Conservation (phyloP, 2,797 vertebrate species). For the Poeciliopsis infans region DNA sequence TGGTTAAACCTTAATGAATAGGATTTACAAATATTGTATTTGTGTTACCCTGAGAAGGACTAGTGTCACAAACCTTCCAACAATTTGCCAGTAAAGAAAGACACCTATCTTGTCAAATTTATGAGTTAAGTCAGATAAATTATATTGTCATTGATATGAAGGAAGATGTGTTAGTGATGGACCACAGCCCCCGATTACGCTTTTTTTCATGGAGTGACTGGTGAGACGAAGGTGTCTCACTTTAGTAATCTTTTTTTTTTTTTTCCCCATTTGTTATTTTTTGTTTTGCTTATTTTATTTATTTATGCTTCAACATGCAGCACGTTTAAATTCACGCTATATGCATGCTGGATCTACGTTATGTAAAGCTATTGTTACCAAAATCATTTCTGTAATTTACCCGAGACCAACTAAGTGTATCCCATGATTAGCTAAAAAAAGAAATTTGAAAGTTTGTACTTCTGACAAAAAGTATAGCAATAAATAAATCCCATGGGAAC, state of each 20-base stretch:
- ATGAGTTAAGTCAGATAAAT: neutral
- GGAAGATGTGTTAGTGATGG: neutral
- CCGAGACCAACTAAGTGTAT: neutral
- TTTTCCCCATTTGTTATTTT: neutral
- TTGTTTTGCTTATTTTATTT: neutral
- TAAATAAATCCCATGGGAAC: neutral
- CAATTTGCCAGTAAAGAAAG: no score
- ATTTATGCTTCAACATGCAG: neutral
- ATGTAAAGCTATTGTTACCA: neutral
- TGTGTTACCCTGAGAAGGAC: neutral
- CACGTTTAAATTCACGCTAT: neutral
- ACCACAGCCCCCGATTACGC: no score
- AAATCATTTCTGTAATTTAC: neutral
- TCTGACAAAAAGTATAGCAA: neutral
- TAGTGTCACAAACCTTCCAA: neutral
- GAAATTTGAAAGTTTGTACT: neutral
- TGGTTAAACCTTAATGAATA: no score
- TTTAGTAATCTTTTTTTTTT: no score
- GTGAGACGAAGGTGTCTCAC: no score
- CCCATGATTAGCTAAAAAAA: neutral
- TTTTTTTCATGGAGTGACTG: no score
- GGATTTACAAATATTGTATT: no score
- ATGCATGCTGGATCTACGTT: neutral
- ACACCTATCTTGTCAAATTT: no score
- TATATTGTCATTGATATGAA: neutral